Evolutionary conservation across 2,113 vertebrate species (phyloP), one percentile per base, ranked within the genome.

Genomic region (Cisticola juncidis): DNA sequence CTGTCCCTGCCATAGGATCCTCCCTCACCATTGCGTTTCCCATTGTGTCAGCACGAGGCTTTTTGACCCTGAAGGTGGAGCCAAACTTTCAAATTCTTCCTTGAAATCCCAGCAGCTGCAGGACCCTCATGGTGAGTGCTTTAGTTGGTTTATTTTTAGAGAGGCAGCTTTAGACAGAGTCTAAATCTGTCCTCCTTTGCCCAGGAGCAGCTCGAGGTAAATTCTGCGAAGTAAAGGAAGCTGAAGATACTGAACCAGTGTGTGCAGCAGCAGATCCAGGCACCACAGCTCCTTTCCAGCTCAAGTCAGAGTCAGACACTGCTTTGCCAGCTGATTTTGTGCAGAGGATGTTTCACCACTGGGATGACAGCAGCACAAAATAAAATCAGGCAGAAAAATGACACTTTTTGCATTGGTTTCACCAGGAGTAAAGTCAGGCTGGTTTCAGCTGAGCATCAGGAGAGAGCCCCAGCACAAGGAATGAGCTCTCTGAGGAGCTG

Each of bases 21-120:
- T 90, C 45, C 57, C 89, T 82, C 54, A 69, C 74, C 81, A 22
- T 6, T 42, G 69, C 93, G 8, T 89, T 92, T 94, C 85, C 61
- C 92, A 58, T 92, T 87, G 96, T 95, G 92, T 94, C 84, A 85
- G 53, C 81, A 48, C 13, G 5, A 85, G 31, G 66, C 48, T 94
- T 87, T 82, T 69, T 68, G 73, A 85, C 92, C 62, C 78, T 72
- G 95, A 85, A 85, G 60, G 65, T 84, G 87, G 85, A 93, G 87
- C 66, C 78, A 91, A 86, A 69, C 83, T 79, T 82, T 48, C 47
- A 87, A 82, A 95, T 87, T 79, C 87, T 74, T 93, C 81, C 64
- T 78, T 87, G 90, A 95, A 68, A 79, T 81, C 95, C 60, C 84
- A 82, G 87, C 90, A 94, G 95, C 81, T 89, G 92, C 93, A 86